A percentile compares a stretch with the other conserved stretches of the same genome.
phyloP scores from a whole-genome alignment of 2,113 vertebrate genomes.

The Cynopterus brachyotis region DNA sequence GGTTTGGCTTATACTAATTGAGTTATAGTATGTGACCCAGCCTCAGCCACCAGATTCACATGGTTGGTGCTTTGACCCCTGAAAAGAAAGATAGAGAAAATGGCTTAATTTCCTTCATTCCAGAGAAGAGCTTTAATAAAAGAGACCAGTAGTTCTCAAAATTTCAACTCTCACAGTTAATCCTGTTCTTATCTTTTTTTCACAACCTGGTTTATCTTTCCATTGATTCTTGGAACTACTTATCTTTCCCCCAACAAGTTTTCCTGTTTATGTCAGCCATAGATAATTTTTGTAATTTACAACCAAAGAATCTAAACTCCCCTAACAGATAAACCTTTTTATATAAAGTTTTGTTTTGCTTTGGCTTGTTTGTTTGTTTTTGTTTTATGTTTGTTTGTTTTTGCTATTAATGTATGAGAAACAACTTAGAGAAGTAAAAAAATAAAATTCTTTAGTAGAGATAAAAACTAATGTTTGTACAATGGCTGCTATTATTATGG shows the following conservation, averaged over 20 bases:
- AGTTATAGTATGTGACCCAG: neutral
- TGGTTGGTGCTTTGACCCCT: neutral
- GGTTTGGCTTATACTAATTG: neutral
- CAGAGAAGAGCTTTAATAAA: neutral
- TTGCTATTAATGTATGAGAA: neutral
- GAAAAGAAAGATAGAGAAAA: constrained; percentile 16
- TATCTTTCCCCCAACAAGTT: neutral
- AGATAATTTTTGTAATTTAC: neutral
- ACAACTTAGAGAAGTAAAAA: neutral
- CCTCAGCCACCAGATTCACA: neutral
- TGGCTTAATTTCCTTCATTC: neutral
- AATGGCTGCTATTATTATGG: neutral
- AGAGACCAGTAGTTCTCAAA: neutral
- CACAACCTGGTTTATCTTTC: neutral
- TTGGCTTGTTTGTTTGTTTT: too few species aligned
- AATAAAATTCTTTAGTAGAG: neutral
- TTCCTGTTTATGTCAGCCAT: neutral
- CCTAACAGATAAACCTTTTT: neutral
- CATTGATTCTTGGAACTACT: neutral
- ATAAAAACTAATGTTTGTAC: neutral
- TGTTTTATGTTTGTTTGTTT: neutral
- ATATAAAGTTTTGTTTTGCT: neutral
- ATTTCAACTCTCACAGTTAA: neutral
- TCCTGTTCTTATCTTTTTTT: neutral
- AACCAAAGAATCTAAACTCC: neutral